These are phyloP conservation scores for Callithrix jacchus DNA, from an alignment of 2,113 vertebrate species.

Conservation along the genomic window DNA sequence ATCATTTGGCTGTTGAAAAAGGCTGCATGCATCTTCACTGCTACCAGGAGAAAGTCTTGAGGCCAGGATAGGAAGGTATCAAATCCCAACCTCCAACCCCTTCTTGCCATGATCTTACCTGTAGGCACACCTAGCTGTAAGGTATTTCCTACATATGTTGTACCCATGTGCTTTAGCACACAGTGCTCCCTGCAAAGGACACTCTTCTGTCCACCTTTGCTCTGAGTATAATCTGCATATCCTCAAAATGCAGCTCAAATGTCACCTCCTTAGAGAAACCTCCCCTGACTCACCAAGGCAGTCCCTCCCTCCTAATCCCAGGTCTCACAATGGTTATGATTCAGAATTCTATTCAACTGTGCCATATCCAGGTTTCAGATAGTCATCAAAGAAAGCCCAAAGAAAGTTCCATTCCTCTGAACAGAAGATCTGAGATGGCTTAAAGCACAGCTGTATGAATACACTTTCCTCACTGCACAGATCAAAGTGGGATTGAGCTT, in stretches of 20 bases:
- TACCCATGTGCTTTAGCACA: not conserved
- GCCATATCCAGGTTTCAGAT: not conserved
- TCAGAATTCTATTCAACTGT: not conserved
- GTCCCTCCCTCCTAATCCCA: not conserved
- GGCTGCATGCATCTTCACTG: not conserved
- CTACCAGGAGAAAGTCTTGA: not conserved
- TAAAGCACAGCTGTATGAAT: not conserved
- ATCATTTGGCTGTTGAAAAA: not conserved
- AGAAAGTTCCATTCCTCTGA: not conserved
- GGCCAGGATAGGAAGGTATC: not conserved
- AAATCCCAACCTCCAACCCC: not conserved
- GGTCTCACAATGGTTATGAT: not conserved
- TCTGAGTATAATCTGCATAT: not conserved
- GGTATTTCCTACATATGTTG: not conserved
- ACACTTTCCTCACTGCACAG: not conserved
- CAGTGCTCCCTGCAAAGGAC: not conserved
- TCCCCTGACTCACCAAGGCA: not conserved
- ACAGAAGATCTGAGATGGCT: not conserved
- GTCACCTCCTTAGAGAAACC: not conserved
- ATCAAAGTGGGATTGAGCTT: conserved; percentile 18
- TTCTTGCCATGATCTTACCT: not conserved
- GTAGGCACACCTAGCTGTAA: not conserved
- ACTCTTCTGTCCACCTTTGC: not conserved
- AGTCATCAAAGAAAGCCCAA: not conserved
- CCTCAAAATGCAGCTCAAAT: not conserved